phyloP scores from a whole-genome alignment of 2,797 vertebrate genomes.

The Staurois parvus region DNA sequence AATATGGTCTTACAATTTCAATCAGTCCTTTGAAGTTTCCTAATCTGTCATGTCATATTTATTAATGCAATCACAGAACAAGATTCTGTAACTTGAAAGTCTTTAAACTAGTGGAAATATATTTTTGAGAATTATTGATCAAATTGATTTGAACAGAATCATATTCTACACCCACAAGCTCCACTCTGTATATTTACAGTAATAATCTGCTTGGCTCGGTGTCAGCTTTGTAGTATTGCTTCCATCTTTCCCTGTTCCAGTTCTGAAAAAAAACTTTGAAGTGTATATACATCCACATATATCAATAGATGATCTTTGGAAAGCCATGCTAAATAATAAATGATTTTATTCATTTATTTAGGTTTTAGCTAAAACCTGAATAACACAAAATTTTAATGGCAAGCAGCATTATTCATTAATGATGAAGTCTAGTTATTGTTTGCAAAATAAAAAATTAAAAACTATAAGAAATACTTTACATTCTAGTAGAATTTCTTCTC shows the following conservation, averaged over 20 bases:
- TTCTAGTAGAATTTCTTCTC: too few relatives aligned
- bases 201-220: neutral
- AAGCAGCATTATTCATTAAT: too few relatives aligned
- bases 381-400: too few relatives aligned
- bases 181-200: neutral
- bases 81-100: neutral
- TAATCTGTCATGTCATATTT: slow-evolving; percentile 30
- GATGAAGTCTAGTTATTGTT: too few relatives aligned
- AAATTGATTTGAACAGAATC: neutral
- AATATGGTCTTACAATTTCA: slow-evolving; percentile 2
- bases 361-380: too few relatives aligned
- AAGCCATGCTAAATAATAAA: too few relatives aligned
- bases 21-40: neutral
- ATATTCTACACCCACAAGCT: neutral
- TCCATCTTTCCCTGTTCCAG: neutral
- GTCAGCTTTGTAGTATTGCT: too few relatives aligned
- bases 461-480: too few relatives aligned
- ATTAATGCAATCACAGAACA: neutral
- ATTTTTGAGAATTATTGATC: neutral
- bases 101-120: neutral
- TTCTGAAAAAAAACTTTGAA: neutral
- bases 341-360: too few relatives aligned
- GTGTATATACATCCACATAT: neutral
- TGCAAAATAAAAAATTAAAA: too few relatives aligned
- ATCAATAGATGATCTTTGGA: neutral